These are phyloP conservation scores for Siniperca scherzeri DNA, from an alignment of 2,797 vertebrate species.

Conservation along the genomic window DNA sequence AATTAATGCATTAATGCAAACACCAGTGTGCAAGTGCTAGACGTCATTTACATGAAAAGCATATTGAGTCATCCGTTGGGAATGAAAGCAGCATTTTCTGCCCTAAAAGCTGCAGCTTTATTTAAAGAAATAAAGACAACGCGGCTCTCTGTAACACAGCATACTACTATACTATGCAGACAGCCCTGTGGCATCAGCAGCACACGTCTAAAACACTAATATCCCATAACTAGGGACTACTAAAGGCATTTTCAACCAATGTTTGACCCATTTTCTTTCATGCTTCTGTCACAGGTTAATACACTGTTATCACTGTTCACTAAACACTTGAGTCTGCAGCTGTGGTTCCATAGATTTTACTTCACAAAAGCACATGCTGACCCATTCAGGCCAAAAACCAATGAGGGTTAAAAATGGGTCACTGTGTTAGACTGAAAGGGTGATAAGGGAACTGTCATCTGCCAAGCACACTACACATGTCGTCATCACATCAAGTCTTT, in stretches of 20 bases:
- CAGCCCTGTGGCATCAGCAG: constrained; percentile 63
- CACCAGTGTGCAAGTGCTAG: constrained; percentile 67
- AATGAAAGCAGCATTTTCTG: constrained; percentile 70
- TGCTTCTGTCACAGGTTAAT: constrained; percentile 34
- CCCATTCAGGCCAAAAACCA: constrained; percentile 15
- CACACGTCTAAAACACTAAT: constrained; percentile 58
- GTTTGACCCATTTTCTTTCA: constrained; percentile 51
- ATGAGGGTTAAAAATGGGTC: constrained; percentile 30
- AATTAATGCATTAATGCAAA: constrained; percentile 81
- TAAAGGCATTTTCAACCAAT: constrained; percentile 28
- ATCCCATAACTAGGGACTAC: constrained; percentile 31
- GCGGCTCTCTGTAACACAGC: constrained; percentile 38
- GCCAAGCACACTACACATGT: constrained; percentile 5
- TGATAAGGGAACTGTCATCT: constrained; percentile 16
- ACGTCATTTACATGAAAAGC: constrained; percentile 78
- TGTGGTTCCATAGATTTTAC: constrained; percentile 7
- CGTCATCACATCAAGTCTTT: constrained; percentile 1
- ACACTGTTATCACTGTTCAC: constrained; percentile 7
- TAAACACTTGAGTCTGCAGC: constrained; percentile 2
- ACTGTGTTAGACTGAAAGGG: constrained; percentile 9
- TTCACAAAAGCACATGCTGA: constrained; percentile 22
- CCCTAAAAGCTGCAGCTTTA: constrained; percentile 71
- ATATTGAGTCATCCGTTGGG: constrained; percentile 69
- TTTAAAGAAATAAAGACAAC: constrained; percentile 72
- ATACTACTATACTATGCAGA: constrained; percentile 57